Conservation (phyloP, 2,113 vertebrate species). For the Emydura subglobosa region DNA sequence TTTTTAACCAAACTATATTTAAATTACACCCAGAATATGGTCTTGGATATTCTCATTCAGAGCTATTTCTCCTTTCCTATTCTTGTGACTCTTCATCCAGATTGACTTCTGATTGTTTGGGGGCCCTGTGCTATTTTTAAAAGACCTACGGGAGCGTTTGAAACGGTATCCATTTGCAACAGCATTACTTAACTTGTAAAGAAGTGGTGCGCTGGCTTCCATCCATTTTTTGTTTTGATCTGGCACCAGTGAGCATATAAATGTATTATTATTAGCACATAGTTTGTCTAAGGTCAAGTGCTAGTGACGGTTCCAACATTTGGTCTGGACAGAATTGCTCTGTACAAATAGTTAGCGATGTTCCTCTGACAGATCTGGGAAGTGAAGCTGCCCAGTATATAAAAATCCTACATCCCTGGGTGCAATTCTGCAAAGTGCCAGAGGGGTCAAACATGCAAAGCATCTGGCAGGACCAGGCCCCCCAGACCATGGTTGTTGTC, state of each 20-base stretch:
- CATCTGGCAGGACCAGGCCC: neutral
- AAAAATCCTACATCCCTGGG: neutral
- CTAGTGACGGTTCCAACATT: neutral
- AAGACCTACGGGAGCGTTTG: neutral
- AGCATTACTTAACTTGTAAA: neutral
- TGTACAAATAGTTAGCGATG: neutral
- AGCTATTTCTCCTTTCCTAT: neutral
- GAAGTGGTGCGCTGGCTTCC: neutral
- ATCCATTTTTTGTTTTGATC: neutral
- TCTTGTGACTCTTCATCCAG: too few relatives aligned
- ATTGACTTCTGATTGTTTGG: fast-evolving
- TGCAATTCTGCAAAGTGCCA: neutral
- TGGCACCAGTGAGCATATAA: neutral
- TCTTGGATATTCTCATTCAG: neutral
- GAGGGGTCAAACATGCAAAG: neutral
- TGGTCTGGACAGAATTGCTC: neutral
- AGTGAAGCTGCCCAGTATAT: neutral
- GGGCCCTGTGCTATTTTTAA: neutral
- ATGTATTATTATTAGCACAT: neutral
- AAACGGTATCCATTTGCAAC: neutral
- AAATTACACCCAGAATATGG: neutral
- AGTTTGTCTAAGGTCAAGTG: neutral
- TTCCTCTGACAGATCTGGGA: neutral
- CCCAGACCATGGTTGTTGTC: neutral
- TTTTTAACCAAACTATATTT: neutral